phyloP scores from a whole-genome alignment of 64 coral and sea anemone genomes.

The Dendronephthya gigantea region DNA sequence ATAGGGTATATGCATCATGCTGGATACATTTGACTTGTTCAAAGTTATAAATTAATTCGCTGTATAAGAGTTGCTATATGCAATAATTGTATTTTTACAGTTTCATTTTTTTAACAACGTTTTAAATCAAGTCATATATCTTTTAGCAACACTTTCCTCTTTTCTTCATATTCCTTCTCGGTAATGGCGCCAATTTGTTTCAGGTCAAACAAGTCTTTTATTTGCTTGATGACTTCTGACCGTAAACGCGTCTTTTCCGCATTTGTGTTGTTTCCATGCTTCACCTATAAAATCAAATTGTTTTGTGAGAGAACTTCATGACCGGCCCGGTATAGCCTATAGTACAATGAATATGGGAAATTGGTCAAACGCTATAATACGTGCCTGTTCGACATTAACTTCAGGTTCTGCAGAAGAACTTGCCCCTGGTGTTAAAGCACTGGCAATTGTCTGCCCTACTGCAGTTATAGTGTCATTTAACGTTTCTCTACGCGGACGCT shows the following conservation, averaged over 20 bases:
- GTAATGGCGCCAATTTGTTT: not conserved
- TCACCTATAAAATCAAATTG: not conserved
- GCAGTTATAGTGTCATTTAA: not conserved
- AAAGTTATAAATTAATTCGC: not conserved
- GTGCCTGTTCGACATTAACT: not conserved
- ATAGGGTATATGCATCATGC: constrained; percentile 1
- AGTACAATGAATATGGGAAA: too few relatives aligned
- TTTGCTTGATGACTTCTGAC: not conserved
- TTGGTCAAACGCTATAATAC: too few relatives aligned
- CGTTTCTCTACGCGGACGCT: not conserved
- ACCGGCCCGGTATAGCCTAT: too few relatives aligned
- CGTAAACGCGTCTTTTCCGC: not conserved
- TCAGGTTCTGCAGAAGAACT: not conserved
- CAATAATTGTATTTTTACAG: not conserved
- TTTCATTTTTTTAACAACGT: not conserved
- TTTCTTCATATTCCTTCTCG: not conserved
- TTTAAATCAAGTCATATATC: not conserved
- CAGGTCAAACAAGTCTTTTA: not conserved
- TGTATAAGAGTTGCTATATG: not conserved
- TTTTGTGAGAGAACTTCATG: not conserved
- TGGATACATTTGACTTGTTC: not conserved
- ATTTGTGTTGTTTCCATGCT: not conserved
- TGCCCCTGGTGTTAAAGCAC: not conserved
- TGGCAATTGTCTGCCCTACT: not conserved
- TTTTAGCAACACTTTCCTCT: not conserved